Evolutionary conservation across 2,797 vertebrate genomes (phyloP).

Genomic region (Toxotes lorentzi): DNA sequence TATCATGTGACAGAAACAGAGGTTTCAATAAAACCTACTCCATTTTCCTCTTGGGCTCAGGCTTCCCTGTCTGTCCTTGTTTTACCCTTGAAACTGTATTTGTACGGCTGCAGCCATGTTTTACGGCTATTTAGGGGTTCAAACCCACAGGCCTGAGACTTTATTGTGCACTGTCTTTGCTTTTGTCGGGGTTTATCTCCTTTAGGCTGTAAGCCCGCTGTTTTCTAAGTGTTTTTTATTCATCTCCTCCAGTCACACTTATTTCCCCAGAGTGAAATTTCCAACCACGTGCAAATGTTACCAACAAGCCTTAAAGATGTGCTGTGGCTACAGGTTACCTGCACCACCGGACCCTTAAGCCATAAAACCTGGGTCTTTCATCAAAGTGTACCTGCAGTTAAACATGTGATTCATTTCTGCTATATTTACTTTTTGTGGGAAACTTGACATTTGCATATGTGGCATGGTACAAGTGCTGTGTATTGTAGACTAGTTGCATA

Average conservation of each 20-base stretch:
- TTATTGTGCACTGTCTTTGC: slow-evolving; percentile 41
- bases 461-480: not conserved
- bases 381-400: not conserved
- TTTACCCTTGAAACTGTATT: slow-evolving; percentile 81
- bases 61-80: slow-evolving; percentile 74
- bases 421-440: not conserved
- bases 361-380: not conserved
- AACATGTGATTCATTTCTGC: not conserved
- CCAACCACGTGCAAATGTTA: slow-evolving; percentile 9
- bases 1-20: slow-evolving; percentile 26
- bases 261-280: slow-evolving; percentile 61
- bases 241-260: slow-evolving; percentile 64
- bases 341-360: not conserved
- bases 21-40: slow-evolving; percentile 54
- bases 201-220: slow-evolving; percentile 8
- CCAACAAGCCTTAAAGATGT: slow-evolving; percentile 44
- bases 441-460: slow-evolving; percentile 20
- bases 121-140: slow-evolving; percentile 64
- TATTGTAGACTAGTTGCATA: not conserved
- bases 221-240: slow-evolving; percentile 47
- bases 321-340: slow-evolving; percentile 10
- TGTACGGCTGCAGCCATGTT: slow-evolving; percentile 72
- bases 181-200: slow-evolving; percentile 42
- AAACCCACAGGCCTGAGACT: slow-evolving; percentile 38
- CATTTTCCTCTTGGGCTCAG: slow-evolving; percentile 48